These are phyloP conservation scores for Silurus meridionalis DNA, from an alignment of 2,113 vertebrate genomes.

Conservation along the genomic window DNA sequence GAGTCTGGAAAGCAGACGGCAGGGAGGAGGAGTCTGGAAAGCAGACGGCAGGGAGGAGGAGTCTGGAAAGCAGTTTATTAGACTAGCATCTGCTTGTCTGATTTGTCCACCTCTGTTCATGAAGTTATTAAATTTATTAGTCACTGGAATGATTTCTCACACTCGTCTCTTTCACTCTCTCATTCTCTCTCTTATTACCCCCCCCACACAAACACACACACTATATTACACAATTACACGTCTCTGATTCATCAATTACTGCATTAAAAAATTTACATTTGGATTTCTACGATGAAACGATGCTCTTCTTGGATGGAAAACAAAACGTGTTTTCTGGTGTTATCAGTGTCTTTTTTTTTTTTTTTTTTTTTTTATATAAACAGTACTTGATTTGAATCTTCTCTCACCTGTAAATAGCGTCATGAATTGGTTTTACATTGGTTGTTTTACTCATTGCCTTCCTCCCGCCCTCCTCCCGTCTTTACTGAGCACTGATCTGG, in stretches of 20 bases:
- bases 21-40: no score
- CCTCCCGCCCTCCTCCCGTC: background rate
- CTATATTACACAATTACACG: background rate
- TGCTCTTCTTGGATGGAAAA: conserved; percentile 37
- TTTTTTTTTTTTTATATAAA: conserved; percentile 8
- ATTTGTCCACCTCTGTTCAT: conserved; percentile 18
- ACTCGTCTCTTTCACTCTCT: no score
- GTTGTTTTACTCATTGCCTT: conserved; percentile 75
- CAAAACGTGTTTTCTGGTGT: conserved; percentile 47
- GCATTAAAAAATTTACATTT: background rate
- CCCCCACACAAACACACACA: no score
- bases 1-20: no score
- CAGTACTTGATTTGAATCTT: conserved; percentile 65
- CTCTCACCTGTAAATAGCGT: conserved; percentile 77
- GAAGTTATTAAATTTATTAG: conserved; percentile 1
- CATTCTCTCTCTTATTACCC: no score
- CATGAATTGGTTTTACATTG: conserved; percentile 68
- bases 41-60: no score
- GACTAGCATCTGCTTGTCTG: background rate
- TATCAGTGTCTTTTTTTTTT: conserved; percentile 49
- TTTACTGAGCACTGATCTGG: background rate
- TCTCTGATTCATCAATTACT: background rate
- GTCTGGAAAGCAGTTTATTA: no score
- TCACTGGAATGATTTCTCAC: background rate
- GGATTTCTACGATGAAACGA: conserved; percentile 13